Evolutionary conservation across 2,888 invertebrate genomes (phyloP), one percentile per base, ranked within the genome.

Genomic region (Busseola fusca): DNA sequence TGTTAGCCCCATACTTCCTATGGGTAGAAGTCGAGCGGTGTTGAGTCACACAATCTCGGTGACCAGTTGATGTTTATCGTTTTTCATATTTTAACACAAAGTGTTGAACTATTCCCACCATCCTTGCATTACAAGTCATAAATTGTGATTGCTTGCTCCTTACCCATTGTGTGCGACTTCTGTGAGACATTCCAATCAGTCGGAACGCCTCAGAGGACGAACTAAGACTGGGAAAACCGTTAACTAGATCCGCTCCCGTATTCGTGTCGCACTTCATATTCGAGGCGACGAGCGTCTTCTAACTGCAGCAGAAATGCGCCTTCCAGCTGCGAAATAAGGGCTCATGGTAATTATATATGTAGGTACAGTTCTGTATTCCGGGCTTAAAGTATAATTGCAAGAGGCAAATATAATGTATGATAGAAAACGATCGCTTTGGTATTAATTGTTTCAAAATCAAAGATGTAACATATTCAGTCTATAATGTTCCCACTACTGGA

Each of bases 131-230:
- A 81, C 78, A 84, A 82, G 85, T 86, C 88, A 88, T 91, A 90
- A 90, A 92, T 88, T 89, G 88, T 91, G 91, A 93, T 91, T 91
- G 89, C 89, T 92, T 91, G 87, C 89, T 88, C 87, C 81, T 85
- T 89, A 89, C 87, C 88, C 82, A 88, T 88, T 91, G 89, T 90
- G 87, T 90, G 86, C 30, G 21, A 30, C 30, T 56, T 56, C 56
- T 56, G 30, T 79, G 84, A 87, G 89, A 87, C 87, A 88, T 90
- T 90, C 90, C 90, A 92, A 91, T 90, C 91, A 91, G 89, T 79
- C 81, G 84, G 84, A 88, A 86, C 85, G 86, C 85, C 85, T 87
- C 84, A 67, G 78, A 83, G 85, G 87, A 87, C 86, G 86, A 88
- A 88, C 85, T 85, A 85, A 81, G 85, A 87, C 87, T 84, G 80